Evolutionary conservation across 2,797 vertebrate species (phyloP).

Genomic region (Cynodonichthys magdalenae): DNA sequence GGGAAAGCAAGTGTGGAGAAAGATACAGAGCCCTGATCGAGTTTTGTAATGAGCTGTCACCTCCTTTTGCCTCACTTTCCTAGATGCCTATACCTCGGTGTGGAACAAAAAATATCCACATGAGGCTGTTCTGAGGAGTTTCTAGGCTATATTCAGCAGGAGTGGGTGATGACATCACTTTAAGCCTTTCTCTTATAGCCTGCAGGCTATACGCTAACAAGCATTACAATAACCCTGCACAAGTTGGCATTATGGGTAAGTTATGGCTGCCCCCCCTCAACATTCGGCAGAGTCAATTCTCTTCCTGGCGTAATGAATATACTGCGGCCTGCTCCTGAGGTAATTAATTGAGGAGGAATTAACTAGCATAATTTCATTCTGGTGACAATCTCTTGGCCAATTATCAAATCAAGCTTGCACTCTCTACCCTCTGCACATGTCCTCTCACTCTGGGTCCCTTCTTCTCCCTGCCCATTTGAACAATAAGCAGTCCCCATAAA

Average conservation of each 20-base stretch:
- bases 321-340: slow-evolving; percentile 71
- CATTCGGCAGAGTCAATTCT: slow-evolving; percentile 48
- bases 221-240: slow-evolving; percentile 14
- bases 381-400: slow-evolving; percentile 79
- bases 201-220: not conserved
- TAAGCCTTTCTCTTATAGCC: slow-evolving; percentile 3
- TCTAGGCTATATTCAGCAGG: slow-evolving; percentile 5
- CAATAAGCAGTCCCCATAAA: slow-evolving; percentile 55
- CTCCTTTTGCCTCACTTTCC: slow-evolving; percentile 51
- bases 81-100: slow-evolving; percentile 34
- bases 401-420: slow-evolving; percentile 74
- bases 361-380: slow-evolving; percentile 83
- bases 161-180: slow-evolving; percentile 21
- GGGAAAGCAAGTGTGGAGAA: slow-evolving; percentile 21
- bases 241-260: slow-evolving; percentile 28
- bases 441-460: slow-evolving; percentile 30
- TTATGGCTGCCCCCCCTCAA: slow-evolving; percentile 32
- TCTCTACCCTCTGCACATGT: slow-evolving; percentile 27
- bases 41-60: slow-evolving; percentile 63
- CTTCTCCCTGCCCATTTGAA: slow-evolving; percentile 34
- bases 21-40: slow-evolving; percentile 36
- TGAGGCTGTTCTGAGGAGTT: slow-evolving; percentile 1
- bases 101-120: slow-evolving; percentile 21
- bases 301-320: slow-evolving; percentile 73
- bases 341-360: slow-evolving; percentile 84